phyloP scores from a whole-genome alignment of 2,797 vertebrate genomes.

The Alouatta caraya region DNA sequence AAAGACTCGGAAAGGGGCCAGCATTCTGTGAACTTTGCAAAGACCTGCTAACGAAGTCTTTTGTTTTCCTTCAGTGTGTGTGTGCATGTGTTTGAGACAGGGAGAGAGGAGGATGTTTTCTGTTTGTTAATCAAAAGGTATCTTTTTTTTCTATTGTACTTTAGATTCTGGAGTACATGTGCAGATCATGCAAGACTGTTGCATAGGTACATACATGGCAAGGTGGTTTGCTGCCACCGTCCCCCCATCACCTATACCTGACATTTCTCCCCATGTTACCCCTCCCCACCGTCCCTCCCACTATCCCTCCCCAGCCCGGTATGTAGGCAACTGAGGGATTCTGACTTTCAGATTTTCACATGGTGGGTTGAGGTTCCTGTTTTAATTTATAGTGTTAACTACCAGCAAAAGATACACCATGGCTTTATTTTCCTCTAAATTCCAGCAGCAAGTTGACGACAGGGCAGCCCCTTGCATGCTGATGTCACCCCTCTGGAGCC shows the following conservation, averaged over 20 bases:
- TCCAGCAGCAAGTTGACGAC: not conserved
- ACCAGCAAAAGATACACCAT: not conserved
- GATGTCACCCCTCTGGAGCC: not conserved
- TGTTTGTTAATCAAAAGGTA: not conserved
- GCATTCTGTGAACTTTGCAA: not conserved
- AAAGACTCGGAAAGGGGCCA: not conserved
- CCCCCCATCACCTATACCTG: no score
- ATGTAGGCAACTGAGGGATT: not conserved
- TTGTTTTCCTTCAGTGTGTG: not conserved
- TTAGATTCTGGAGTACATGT: no score
- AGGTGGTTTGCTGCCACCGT: no score
- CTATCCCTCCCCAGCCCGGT: not conserved
- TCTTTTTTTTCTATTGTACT: no score
- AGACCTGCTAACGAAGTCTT: not conserved
- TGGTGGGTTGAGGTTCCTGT: conserved; percentile 2
- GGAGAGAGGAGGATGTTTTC: not conserved
- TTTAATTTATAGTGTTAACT: not conserved
- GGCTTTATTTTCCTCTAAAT: not conserved
- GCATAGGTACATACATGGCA: no score
- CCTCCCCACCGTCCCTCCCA: no score
- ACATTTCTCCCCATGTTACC: no score
- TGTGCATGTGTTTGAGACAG: not conserved
- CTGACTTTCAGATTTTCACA: not conserved
- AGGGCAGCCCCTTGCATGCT: not conserved
- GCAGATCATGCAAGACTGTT: no score